Conservation (phyloP, 2,797 vertebrate species). For the Eurystomus glaucurus region DNA sequence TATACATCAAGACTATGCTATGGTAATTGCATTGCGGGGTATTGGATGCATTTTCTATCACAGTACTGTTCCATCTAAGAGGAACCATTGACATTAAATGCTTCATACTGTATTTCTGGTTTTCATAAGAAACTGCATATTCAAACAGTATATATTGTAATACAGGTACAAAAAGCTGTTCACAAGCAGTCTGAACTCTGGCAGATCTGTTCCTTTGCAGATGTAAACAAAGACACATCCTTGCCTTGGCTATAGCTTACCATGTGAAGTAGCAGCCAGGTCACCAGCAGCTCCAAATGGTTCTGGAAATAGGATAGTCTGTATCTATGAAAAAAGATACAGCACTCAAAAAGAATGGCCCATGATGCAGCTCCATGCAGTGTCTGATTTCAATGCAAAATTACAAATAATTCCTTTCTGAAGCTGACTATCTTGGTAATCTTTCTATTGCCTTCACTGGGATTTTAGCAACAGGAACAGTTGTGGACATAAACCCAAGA, state of each 20-base stretch:
- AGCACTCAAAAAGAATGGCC: neutral
- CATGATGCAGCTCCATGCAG: neutral
- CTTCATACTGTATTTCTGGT: slow-evolving; percentile 66
- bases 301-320: neutral
- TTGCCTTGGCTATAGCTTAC: neutral
- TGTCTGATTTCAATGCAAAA: neutral
- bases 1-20: slow-evolving; percentile 77
- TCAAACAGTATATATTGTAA: slow-evolving; percentile 35
- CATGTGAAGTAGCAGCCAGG: neutral
- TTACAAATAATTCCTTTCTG: neutral
- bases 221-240: neutral
- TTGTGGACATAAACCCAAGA: neutral
- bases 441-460: neutral
- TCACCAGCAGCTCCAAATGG: neutral
- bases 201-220: neutral
- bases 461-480: neutral
- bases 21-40: slow-evolving; percentile 80
- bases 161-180: slow-evolving; percentile 49
- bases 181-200: slow-evolving; percentile 19
- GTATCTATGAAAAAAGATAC: neutral
- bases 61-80: slow-evolving; percentile 64
- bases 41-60: slow-evolving; percentile 68
- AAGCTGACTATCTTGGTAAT: neutral
- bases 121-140: slow-evolving; percentile 74
- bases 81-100: slow-evolving; percentile 74